A percentile compares a stretch with the other conserved stretches of the same genome.
Conservation (phyloP, 1,140 invertebrate genomes). For the Physella acuta region DNA sequence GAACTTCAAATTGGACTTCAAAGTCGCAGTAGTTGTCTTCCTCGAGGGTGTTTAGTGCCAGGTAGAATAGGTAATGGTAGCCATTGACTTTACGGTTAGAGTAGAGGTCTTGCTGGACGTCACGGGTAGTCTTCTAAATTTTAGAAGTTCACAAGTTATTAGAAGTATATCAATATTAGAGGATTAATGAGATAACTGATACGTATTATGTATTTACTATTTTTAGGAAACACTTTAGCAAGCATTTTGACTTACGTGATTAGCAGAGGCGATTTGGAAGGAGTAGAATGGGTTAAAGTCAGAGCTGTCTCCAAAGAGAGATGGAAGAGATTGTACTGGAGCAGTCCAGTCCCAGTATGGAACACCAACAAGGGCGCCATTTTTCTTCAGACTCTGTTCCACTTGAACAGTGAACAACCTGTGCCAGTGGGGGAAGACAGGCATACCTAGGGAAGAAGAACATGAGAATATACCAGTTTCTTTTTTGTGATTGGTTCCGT, state of each 20-base stretch:
- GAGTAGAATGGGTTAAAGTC: conserved; percentile 27
- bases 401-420: conserved; percentile 32
- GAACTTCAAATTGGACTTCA: conserved; percentile 30
- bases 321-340: conserved; percentile 15
- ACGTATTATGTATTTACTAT: not conserved
- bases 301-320: conserved; percentile 13
- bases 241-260: conserved; percentile 11
- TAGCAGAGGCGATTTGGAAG: conserved; percentile 13
- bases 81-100: not conserved
- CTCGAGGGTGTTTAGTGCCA: conserved; percentile 20
- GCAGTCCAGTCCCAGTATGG: conserved; percentile 36
- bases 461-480: not conserved
- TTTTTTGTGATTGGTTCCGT: not conserved
- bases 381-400: conserved; percentile 26
- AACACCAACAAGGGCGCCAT: conserved; percentile 25
- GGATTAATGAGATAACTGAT: not conserved
- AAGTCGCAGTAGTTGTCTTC: conserved; percentile 32
- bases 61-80: conserved; percentile 22
- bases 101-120: conserved; percentile 14
- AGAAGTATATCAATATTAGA: no score
- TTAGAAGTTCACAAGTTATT: no score
- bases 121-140: conserved; percentile 5
- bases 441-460: conserved; percentile 20
- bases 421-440: conserved; percentile 39
- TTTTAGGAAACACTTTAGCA: not conserved